Evolutionary conservation across 1,140 invertebrate species (phyloP).

Genomic region (Calephelis nemesis): DNA sequence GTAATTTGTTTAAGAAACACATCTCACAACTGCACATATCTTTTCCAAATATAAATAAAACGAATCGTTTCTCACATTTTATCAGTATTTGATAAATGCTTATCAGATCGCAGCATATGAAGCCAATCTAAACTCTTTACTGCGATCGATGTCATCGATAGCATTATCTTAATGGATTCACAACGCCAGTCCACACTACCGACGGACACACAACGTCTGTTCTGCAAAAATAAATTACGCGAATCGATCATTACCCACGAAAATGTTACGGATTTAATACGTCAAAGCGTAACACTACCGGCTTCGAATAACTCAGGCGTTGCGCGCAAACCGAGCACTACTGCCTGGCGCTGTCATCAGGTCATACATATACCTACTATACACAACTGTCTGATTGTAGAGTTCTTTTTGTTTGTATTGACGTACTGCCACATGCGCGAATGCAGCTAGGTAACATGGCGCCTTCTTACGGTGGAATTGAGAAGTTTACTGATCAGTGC

Average conservation of each 20-base stretch:
- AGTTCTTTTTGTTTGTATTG: constrained; percentile 72
- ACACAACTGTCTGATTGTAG: constrained; percentile 50
- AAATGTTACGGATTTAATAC: constrained; percentile 48
- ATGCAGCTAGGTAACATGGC: constrained; percentile 26
- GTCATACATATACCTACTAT: constrained; percentile 61
- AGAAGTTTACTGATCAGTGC: constrained; percentile 16
- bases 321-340: constrained; percentile 65
- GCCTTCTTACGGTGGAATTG: constrained; percentile 27
- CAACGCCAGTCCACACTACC: constrained; percentile 36
- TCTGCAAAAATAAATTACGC: constrained; percentile 40
- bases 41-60: constrained; percentile 21
- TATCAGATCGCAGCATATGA: constrained; percentile 27
- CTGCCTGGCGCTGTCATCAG: constrained; percentile 58
- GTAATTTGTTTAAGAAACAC: constrained; percentile 12
- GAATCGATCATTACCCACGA: constrained; percentile 59
- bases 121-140: constrained; percentile 28
- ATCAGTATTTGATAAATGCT: constrained; percentile 35
- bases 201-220: constrained; percentile 8
- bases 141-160: constrained; percentile 35
- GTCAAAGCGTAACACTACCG: constrained; percentile 52
- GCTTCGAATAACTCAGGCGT: constrained; percentile 60
- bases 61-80: constrained; percentile 37
- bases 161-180: constrained; percentile 35
- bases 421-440: constrained; percentile 63
- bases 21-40: constrained; percentile 8